phyloP scores from a whole-genome alignment of 2,797 vertebrate genomes.

The Argya squamiceps region DNA sequence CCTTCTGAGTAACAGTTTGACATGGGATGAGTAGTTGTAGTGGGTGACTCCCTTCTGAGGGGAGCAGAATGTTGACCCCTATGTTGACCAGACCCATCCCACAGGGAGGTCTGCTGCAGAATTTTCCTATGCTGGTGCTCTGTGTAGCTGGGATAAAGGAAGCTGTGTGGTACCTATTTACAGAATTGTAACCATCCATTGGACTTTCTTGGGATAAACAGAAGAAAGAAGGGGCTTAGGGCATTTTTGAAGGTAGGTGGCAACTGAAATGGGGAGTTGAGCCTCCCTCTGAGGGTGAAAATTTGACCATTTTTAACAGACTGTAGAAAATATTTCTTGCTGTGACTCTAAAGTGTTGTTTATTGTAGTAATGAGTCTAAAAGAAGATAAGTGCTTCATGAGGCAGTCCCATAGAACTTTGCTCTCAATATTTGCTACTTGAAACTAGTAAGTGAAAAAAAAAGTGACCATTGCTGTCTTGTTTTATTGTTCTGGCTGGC shows the following conservation, averaged over 20 bases:
- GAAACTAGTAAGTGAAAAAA: not conserved
- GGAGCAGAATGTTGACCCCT: not conserved
- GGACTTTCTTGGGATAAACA: not conserved
- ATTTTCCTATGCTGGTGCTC: not conserved
- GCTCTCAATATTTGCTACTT: not conserved
- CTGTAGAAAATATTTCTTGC: not conserved
- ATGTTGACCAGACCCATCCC: accelerated
- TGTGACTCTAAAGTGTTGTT: not conserved
- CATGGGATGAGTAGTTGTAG: too few species aligned
- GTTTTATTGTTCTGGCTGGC: not conserved
- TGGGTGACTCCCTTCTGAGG: not conserved
- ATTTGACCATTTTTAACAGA: not conserved
- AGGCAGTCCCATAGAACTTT: not conserved
- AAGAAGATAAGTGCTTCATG: not conserved
- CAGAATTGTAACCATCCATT: not conserved
- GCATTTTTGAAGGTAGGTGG: not conserved
- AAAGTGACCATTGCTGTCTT: not conserved
- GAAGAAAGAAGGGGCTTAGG: not conserved
- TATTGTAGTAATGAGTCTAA: not conserved
- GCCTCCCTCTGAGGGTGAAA: not conserved
- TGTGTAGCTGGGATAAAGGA: not conserved
- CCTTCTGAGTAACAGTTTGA: not conserved
- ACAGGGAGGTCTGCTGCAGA: not conserved
- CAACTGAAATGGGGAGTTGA: not conserved
- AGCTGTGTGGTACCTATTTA: not conserved